Evolutionary conservation across 2,888 invertebrate species (phyloP).

Genomic region (Eumacrocentrus americanus): DNA sequence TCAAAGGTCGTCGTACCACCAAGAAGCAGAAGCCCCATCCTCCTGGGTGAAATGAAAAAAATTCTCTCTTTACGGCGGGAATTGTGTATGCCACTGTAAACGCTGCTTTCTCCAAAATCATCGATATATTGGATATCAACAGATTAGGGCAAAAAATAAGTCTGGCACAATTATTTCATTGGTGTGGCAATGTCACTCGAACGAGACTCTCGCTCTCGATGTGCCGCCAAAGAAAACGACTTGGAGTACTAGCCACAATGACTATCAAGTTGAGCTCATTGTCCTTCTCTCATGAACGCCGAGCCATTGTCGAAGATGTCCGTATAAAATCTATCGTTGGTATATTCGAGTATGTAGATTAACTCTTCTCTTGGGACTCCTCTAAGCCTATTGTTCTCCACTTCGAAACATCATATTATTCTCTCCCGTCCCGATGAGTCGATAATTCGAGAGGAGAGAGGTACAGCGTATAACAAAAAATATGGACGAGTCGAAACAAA

Average conservation of each 20-base stretch:
- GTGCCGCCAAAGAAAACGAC: constrained; percentile 22
- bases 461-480: not conserved
- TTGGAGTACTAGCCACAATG: constrained; percentile 47
- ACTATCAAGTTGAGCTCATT: constrained; percentile 58
- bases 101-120: not conserved
- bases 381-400: constrained; percentile 50
- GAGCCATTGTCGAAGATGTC: constrained; percentile 55
- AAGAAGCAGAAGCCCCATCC: constrained; percentile 36
- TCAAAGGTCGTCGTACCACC: constrained; percentile 58
- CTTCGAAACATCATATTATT: not conserved
- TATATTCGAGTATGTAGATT: constrained; percentile 56
- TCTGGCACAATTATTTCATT: constrained; percentile 38
- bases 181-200: constrained; percentile 33
- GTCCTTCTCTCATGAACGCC: constrained; percentile 57
- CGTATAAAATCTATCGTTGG: constrained; percentile 34
- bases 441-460: too few relatives aligned
- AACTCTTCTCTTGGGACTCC: constrained; percentile 40
- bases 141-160: not conserved
- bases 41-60: too few relatives aligned
- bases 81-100: too few relatives aligned
- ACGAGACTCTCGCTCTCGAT: constrained; percentile 28
- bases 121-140: not conserved
- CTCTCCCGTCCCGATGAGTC: too few relatives aligned
- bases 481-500: constrained; percentile 2
- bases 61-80: too few relatives aligned